phyloP scores from a whole-genome alignment of 2,797 vertebrate genomes.

The Aulostomus chinensis region DNA sequence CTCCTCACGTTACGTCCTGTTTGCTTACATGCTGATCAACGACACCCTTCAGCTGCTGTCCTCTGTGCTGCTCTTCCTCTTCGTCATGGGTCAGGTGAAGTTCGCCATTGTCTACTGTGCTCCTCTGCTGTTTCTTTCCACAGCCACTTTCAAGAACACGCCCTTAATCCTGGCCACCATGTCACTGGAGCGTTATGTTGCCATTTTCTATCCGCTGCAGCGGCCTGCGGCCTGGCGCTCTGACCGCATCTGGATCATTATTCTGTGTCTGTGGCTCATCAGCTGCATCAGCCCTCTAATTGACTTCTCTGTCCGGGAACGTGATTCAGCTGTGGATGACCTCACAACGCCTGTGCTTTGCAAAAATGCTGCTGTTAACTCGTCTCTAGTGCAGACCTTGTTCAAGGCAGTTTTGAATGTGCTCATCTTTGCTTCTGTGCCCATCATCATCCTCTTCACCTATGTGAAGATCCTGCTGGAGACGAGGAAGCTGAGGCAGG shows the following conservation, averaged over 20 bases:
- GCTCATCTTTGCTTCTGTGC: slow-evolving; percentile 72
- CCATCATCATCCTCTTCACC: slow-evolving; percentile 76
- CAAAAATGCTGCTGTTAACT: slow-evolving; percentile 22
- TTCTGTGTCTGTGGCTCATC: slow-evolving; percentile 64
- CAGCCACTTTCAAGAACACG: slow-evolving; percentile 72
- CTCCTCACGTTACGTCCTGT: slow-evolving; percentile 78
- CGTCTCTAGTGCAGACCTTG: slow-evolving; percentile 58
- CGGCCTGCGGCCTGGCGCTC: slow-evolving; percentile 68
- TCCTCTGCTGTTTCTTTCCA: slow-evolving; percentile 68
- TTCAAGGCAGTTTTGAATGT: slow-evolving; percentile 54
- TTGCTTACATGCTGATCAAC: slow-evolving; percentile 79
- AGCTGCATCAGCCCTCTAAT: slow-evolving; percentile 54
- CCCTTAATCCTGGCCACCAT: slow-evolving; percentile 79
- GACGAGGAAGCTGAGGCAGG: slow-evolving; percentile 71
- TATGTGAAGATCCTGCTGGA: slow-evolving; percentile 79
- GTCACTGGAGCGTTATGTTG: slow-evolving; percentile 82
- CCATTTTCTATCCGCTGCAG: slow-evolving; percentile 78
- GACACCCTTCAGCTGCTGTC: slow-evolving; percentile 76
- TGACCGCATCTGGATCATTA: slow-evolving; percentile 74
- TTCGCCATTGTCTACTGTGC: slow-evolving; percentile 66
- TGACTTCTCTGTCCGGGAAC: slow-evolving; percentile 42
- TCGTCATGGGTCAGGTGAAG: slow-evolving; percentile 51
- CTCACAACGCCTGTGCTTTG: slow-evolving; percentile 56
- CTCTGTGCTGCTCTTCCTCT: slow-evolving; percentile 73
- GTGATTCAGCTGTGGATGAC: slow-evolving; percentile 20